phyloP scores from a whole-genome alignment of 2,113 vertebrate species.

The Crypturellus undulatus region DNA sequence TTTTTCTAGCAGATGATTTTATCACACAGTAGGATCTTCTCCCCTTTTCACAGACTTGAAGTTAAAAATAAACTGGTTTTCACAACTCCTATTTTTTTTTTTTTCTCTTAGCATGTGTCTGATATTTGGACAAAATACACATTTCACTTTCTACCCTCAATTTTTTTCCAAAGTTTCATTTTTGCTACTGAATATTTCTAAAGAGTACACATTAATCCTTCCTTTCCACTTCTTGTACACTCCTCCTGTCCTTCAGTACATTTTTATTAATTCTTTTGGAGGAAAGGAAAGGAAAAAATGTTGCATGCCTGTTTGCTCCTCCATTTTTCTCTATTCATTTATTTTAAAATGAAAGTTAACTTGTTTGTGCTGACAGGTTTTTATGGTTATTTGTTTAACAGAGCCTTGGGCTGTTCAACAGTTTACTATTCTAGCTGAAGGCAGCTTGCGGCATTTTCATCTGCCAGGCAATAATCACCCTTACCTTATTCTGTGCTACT shows the following conservation, averaged over 20 bases:
- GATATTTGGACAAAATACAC: neutral
- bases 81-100: neutral
- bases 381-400: slow-evolving; percentile 38
- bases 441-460: slow-evolving; percentile 38
- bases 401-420: slow-evolving; percentile 9
- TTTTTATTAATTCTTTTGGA: neutral
- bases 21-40: slow-evolving; percentile 4
- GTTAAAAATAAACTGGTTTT: slow-evolving; percentile 44
- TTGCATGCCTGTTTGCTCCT: neutral
- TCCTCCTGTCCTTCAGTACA: neutral
- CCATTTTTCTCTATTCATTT: neutral
- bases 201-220: neutral
- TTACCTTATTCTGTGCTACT: neutral
- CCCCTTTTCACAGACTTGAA: neutral
- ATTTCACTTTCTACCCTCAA: neutral
- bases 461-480: neutral
- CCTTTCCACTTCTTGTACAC: neutral
- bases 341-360: neutral
- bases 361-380: slow-evolving; percentile 1
- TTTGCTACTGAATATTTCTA: neutral
- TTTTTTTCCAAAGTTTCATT: neutral
- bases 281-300: neutral
- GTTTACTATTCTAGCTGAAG: slow-evolving; percentile 46
- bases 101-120: neutral
- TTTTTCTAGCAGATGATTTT: neutral